A percentile compares a stretch with the other conserved stretches of the same genome.
These are phyloP conservation scores for Drosophila rellima DNA, from an alignment of 2,888 invertebrate species.

Conservation along the genomic window DNA sequence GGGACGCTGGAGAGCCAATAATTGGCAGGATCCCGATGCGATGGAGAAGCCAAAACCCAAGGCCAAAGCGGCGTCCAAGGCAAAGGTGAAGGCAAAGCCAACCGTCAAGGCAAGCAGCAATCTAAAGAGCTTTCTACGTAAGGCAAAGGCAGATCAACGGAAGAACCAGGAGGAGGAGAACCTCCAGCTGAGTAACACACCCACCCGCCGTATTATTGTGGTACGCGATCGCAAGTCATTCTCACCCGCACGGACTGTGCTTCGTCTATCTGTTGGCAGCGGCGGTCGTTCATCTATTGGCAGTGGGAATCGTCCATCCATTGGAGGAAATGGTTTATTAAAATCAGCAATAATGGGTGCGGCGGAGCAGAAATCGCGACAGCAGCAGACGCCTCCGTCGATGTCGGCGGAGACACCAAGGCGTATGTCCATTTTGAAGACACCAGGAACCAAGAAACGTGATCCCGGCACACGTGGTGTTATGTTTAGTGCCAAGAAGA, in stretches of 20 bases:
- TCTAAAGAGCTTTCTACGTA: slow-evolving; percentile 16
- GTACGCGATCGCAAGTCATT: slow-evolving; percentile 66
- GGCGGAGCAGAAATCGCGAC: slow-evolving; percentile 29
- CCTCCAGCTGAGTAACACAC: not conserved
- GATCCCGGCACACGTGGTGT: slow-evolving; percentile 66
- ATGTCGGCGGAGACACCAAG: slow-evolving; percentile 1
- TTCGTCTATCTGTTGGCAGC: slow-evolving; percentile 49
- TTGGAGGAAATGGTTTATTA: slow-evolving; percentile 38
- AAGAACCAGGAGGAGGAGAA: not conserved
- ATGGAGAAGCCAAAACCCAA: slow-evolving; percentile 20
- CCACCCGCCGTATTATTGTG: slow-evolving; percentile 42
- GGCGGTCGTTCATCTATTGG: slow-evolving; percentile 31
- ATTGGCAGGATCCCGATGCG: slow-evolving; percentile 83
- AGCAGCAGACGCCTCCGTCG: slow-evolving; percentile 13
- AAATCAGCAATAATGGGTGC: slow-evolving; percentile 60
- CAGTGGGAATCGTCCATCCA: slow-evolving; percentile 24
- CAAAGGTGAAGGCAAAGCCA: slow-evolving; percentile 61
- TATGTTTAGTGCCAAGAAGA: slow-evolving; percentile 79
- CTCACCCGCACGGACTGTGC: slow-evolving; percentile 62
- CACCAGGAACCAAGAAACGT: slow-evolving; percentile 76
- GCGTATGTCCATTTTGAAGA: slow-evolving; percentile 82
- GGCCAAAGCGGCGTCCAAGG: slow-evolving; percentile 31
- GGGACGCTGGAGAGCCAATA: slow-evolving; percentile 78
- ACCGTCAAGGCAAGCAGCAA: slow-evolving; percentile 40
- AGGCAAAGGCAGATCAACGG: slow-evolving; percentile 14